Percentiles rank a stretch among this genome's conserved stretches.
phyloP scores from a whole-genome alignment of 2,113 vertebrate species.

The Oryzias curvinotus region DNA sequence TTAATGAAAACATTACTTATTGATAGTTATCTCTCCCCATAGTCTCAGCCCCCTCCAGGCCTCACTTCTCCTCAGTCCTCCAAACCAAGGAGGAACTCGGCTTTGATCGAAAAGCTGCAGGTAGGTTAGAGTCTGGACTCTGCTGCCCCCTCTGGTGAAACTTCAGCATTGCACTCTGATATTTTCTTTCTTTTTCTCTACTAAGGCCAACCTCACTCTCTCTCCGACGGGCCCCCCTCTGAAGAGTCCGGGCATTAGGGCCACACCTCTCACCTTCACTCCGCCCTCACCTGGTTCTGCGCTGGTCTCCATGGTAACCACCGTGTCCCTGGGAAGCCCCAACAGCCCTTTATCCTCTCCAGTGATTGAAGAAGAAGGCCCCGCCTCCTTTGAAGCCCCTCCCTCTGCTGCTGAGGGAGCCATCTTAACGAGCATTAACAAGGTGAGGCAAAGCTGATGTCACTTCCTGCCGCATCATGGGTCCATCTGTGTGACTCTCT shows the following conservation, averaged over 20 bases:
- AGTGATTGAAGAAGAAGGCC: slow-evolving; percentile 44
- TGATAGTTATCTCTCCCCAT: too few species aligned
- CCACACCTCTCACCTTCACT: slow-evolving; percentile 34
- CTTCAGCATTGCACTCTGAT: neutral
- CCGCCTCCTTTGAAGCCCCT: slow-evolving; percentile 70
- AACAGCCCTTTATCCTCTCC: slow-evolving; percentile 19
- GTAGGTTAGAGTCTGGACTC: slow-evolving; percentile 43
- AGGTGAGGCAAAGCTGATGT: slow-evolving; percentile 52
- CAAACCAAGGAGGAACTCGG: slow-evolving; percentile 73
- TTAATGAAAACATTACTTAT: too few species aligned
- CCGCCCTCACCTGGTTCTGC: slow-evolving; percentile 20
- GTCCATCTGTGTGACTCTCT: neutral
- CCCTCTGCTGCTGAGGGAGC: slow-evolving; percentile 44
- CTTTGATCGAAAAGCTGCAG: slow-evolving; percentile 78
- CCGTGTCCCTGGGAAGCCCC: neutral
- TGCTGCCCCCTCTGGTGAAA: slow-evolving; percentile 7
- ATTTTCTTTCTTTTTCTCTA: neutral
- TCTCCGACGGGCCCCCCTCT: slow-evolving; percentile 57
- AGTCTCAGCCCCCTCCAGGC: slow-evolving; percentile 31
- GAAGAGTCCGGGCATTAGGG: slow-evolving; percentile 62
- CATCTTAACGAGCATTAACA: slow-evolving; percentile 64
- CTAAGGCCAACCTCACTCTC: slow-evolving; percentile 68
- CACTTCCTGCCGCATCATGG: neutral
- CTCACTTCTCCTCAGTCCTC: slow-evolving; percentile 35
- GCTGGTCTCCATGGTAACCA: neutral